Conservation (phyloP, 2,113 vertebrate species). For the Peromyscus californicus region DNA sequence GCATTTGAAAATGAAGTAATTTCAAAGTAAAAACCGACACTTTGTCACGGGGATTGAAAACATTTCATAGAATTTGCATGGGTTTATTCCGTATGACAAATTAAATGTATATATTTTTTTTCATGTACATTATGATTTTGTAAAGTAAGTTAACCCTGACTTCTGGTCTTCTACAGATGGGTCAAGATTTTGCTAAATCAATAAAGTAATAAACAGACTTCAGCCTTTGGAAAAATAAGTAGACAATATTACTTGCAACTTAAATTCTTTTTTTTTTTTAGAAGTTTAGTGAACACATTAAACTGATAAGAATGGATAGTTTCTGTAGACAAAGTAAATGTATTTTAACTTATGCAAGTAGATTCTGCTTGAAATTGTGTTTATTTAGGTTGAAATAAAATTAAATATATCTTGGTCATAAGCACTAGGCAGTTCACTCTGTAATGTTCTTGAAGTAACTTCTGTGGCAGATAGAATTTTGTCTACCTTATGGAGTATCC, state of each 20-base stretch:
- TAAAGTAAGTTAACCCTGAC: not conserved
- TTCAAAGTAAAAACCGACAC: conserved; percentile 15
- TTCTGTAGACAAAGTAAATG: conserved; percentile 39
- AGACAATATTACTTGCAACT: conserved; percentile 16
- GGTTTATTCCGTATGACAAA: not conserved
- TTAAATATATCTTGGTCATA: conserved; percentile 17
- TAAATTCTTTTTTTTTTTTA: conserved; percentile 29
- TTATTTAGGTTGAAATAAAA: conserved; percentile 53
- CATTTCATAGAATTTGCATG: conserved; percentile 43
- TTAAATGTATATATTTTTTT: conserved; percentile 43
- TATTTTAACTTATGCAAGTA: not conserved
- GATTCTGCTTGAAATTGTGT: conserved; percentile 8
- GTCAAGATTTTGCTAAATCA: conserved; percentile 61
- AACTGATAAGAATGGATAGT: conserved; percentile 25
- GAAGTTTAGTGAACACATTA: conserved; percentile 37
- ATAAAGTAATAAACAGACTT: conserved; percentile 38
- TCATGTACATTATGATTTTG: not conserved
- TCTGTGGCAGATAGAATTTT: conserved; percentile 12
- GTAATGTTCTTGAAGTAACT: conserved; percentile 19
- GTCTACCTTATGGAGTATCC: not conserved
- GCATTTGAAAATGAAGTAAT: conserved; percentile 54
- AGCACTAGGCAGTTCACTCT: conserved; percentile 2
- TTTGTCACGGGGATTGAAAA: conserved; percentile 17
- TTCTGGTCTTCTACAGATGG: conserved; percentile 32
- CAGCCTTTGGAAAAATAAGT: conserved; percentile 37